Percentiles rank a stretch among this genome's conserved stretches.
Conservation (phyloP, 2,888 invertebrate species). For the Acanthosepion esculentum region DNA sequence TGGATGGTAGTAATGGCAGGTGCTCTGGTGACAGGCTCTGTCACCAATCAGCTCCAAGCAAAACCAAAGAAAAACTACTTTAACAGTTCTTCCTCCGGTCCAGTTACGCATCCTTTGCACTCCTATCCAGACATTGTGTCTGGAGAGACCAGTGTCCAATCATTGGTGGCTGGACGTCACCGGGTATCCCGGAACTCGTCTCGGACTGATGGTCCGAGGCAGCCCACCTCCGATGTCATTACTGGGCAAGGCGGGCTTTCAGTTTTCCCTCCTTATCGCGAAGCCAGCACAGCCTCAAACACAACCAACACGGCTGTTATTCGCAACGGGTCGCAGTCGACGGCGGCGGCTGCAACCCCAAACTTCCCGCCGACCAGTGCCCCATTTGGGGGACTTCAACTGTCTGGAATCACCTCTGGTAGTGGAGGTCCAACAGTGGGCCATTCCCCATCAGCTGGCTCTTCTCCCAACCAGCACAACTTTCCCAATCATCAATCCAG, state of each 20-base stretch:
- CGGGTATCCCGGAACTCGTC: conserved; percentile 4
- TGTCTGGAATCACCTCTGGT: background rate
- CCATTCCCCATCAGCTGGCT: background rate
- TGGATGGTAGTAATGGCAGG: conserved; percentile 44
- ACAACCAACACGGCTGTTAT: background rate
- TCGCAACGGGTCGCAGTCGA: conserved; percentile 24
- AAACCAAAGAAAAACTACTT: conserved; percentile 36
- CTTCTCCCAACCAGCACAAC: background rate
- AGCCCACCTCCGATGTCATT: conserved; percentile 38
- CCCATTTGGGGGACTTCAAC: background rate
- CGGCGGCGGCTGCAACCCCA: background rate
- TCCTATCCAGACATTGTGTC: conserved; percentile 46
- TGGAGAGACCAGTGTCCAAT: conserved; percentile 45
- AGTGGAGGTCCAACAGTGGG: background rate
- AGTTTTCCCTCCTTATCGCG: conserved; percentile 25
- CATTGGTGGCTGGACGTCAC: conserved; percentile 19
- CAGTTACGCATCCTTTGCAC: conserved; percentile 39
- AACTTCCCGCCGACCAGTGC: background rate
- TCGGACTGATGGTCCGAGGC: conserved; percentile 19
- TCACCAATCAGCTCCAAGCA: background rate
- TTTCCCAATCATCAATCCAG: background rate
- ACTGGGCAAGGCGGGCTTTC: background rate
- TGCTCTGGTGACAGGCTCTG: conserved; percentile 12
- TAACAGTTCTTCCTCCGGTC: background rate
- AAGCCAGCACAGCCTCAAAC: background rate